These are phyloP conservation scores for Sebastolobus altivelis DNA, from an alignment of 2,797 vertebrate genomes.

Conservation along the genomic window DNA sequence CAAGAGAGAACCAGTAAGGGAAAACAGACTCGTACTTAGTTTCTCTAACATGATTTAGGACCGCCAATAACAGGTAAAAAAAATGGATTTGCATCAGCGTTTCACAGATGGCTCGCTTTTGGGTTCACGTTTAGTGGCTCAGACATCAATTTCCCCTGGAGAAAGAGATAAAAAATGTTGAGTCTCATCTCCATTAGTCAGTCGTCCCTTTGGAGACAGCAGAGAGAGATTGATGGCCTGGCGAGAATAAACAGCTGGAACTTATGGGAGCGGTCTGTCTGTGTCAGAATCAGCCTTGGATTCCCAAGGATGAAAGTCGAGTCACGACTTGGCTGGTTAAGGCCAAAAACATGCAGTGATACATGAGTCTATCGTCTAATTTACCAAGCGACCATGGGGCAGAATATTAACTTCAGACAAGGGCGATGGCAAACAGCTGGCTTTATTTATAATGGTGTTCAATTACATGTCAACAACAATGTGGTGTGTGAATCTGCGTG, in stretches of 20 bases:
- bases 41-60: conserved; percentile 57
- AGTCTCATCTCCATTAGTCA: conserved; percentile 76
- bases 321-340: conserved; percentile 38
- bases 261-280: conserved; percentile 71
- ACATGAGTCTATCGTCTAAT: conserved; percentile 10
- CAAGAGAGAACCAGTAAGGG: not conserved
- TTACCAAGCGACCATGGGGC: conserved; percentile 25
- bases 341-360: conserved; percentile 40
- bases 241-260: conserved; percentile 77
- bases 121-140: conserved; percentile 59
- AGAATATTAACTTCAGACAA: conserved; percentile 12
- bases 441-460: not conserved
- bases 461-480: not conserved
- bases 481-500: not conserved
- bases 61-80: conserved; percentile 41
- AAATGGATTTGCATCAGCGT: conserved; percentile 61
- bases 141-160: conserved; percentile 65
- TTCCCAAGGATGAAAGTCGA: conserved; percentile 52
- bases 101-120: conserved; percentile 63
- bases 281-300: conserved; percentile 65
- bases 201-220: conserved; percentile 60
- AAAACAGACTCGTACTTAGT: conserved; percentile 6
- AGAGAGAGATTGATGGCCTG: conserved; percentile 63
- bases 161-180: conserved; percentile 57
- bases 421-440: not conserved